Evolutionary conservation across 2,797 vertebrate genomes (phyloP).

Genomic region (Orestias chungarensis): DNA sequence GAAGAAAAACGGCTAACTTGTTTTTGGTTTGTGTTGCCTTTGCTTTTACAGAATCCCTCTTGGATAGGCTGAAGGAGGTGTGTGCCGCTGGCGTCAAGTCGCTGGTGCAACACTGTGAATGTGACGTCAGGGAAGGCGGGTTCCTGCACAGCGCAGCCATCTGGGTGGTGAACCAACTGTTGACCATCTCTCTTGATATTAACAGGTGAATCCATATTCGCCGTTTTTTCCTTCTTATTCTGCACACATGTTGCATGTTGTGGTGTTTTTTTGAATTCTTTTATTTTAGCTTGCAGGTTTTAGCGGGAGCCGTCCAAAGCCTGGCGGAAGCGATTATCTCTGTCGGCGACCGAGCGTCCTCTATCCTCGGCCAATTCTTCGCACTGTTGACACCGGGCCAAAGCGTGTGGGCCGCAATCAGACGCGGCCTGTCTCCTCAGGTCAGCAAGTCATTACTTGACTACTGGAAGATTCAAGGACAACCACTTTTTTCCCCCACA

Average conservation of each 20-base stretch:
- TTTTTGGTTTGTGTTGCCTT: slow-evolving; percentile 1
- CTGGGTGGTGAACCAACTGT: slow-evolving; percentile 90
- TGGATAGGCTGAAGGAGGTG: slow-evolving; percentile 87
- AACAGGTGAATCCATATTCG: slow-evolving; percentile 81
- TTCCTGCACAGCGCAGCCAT: slow-evolving; percentile 86
- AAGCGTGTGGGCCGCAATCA: slow-evolving; percentile 86
- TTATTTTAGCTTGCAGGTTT: slow-evolving; percentile 86
- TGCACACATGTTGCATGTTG: neutral
- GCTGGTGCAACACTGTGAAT: slow-evolving; percentile 80
- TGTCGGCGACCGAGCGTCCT: slow-evolving; percentile 62
- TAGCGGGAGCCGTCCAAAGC: slow-evolving; percentile 83
- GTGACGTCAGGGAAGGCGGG: slow-evolving; percentile 77
- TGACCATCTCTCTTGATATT: slow-evolving; percentile 80
- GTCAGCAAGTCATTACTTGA: slow-evolving; percentile 63
- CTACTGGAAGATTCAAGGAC: neutral
- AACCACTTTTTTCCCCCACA: neutral
- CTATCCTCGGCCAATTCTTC: slow-evolving; percentile 79
- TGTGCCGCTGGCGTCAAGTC: slow-evolving; percentile 87
- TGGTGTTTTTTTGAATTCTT: slow-evolving; percentile 14
- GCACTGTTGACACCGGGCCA: slow-evolving; percentile 78
- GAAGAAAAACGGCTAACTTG: neutral
- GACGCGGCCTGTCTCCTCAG: slow-evolving; percentile 84
- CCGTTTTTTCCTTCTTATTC: neutral
- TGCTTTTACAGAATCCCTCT: slow-evolving; percentile 81
- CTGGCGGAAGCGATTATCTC: slow-evolving; percentile 81